A percentile compares a stretch with the other conserved stretches of the same genome.
phyloP scores from a whole-genome alignment of 2,888 invertebrate species.

The Amphipyra berbera region DNA sequence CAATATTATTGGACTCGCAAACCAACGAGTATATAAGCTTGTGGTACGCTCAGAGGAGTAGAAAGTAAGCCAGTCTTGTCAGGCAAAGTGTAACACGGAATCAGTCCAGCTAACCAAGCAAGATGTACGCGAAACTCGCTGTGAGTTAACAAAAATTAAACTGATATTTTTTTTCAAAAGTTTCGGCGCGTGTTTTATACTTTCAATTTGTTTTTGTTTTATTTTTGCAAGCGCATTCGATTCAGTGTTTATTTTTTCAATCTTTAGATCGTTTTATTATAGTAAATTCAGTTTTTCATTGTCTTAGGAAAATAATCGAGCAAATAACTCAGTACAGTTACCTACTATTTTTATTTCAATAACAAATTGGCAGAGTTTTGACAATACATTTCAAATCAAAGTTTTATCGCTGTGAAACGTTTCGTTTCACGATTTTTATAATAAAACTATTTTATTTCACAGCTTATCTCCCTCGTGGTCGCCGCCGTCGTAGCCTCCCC shows the following conservation, averaged over 20 bases:
- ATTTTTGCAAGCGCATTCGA: background rate
- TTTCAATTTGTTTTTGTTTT: slow-evolving; percentile 7
- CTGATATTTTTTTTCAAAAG: background rate
- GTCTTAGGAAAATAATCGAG: too few relatives aligned
- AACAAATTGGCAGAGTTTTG: too few relatives aligned
- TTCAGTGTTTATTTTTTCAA: background rate
- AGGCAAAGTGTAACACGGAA: slow-evolving; percentile 76
- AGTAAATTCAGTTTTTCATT: background rate
- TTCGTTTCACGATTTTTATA: too few relatives aligned
- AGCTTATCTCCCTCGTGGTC: slow-evolving; percentile 80
- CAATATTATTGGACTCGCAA: slow-evolving; percentile 77
- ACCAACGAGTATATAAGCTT: slow-evolving; percentile 81
- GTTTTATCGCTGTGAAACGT: too few relatives aligned
- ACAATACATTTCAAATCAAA: too few relatives aligned
- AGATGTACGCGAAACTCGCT: slow-evolving; percentile 88
- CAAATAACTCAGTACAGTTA: too few relatives aligned
- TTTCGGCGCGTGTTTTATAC: slow-evolving; percentile 13
- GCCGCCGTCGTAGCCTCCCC: slow-evolving; percentile 79
- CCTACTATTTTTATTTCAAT: too few relatives aligned
- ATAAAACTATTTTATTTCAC: slow-evolving; percentile 46
- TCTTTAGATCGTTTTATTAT: background rate
- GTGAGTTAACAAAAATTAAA: slow-evolving; percentile 69
- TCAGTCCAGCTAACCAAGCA: slow-evolving; percentile 85
- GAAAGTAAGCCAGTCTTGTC: slow-evolving; percentile 80
- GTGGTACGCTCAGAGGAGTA: slow-evolving; percentile 74